Base-by-base conservation (phyloP, 2,113 vertebrate species). In the Sinosuthora webbiana region DNA sequence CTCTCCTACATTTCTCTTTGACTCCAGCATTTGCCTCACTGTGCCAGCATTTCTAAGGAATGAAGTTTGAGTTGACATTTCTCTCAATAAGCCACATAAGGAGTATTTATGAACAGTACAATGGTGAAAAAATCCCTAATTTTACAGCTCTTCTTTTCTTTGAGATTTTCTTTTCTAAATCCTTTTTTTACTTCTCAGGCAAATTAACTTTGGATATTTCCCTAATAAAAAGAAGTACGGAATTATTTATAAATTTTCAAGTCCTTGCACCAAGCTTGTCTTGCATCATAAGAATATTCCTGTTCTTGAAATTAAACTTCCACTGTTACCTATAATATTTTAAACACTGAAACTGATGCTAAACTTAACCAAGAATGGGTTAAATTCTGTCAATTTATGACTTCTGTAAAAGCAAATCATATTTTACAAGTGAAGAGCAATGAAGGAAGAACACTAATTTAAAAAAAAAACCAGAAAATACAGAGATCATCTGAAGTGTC, bases 21-120 rank as follows among this genome's bases (percentile, higher is more conserved):
- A 98, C 64, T 98, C 98, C 84, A 98, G 89, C 97, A 98, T 97
- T 77, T 98, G 98, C 55, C 98, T 98, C 86, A 98, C 98, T 49
- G 98, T 98, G 70, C 96, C 70, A 89, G 97, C 41, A 97, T 96
- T 98, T 96, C 98, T 98, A 83, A 5, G 69, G 80, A 97, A 97
- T 2, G 42, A 83, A 97, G 11, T 82, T 76, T 35, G 71, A 39
- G 76, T 70, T 68, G 87, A 62, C 13, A 73, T 62, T 97, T 89
- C 90, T 81, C 37, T 77, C 31, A 69, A 27, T 49, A 49, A 65
- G 37, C 7, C 44, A 85, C 19, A 53, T 11, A 45, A 39, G 7
- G 8, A 49, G 28, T 30, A 93, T 42, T 30, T 76, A 83, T 13
- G 30, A 64, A 83, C 44, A 39, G 47, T 15, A 75, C 3, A 59